Evolutionary conservation across 2,888 invertebrate genomes (phyloP).

Genomic region (Stegophylla sp.): DNA sequence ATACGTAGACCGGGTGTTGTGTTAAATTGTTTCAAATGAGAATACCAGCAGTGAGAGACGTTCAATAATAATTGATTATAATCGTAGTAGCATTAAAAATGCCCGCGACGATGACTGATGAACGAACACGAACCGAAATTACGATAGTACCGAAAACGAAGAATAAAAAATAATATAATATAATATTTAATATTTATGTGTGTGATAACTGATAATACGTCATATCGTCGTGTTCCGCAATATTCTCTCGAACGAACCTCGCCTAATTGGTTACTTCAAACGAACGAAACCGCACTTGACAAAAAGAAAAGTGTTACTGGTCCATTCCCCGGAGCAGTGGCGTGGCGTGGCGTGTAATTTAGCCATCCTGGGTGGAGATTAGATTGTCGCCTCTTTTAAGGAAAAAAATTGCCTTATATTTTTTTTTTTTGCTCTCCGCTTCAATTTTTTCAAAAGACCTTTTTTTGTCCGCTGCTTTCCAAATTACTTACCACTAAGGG

Average conservation of each 20-base stretch:
- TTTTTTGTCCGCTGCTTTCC: too few species aligned
- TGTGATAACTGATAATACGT: too few species aligned
- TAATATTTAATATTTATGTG: neutral
- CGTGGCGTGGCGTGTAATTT: too few species aligned
- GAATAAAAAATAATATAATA: neutral
- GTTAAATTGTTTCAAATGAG: conserved; percentile 46
- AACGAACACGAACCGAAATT: neutral
- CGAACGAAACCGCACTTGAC: too few species aligned
- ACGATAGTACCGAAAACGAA: neutral
- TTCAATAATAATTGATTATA: conserved; percentile 43
- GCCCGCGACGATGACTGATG: neutral
- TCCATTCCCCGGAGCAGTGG: neutral
- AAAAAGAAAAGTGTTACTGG: neutral
- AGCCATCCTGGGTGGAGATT: too few species aligned
- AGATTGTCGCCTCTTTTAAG: too few species aligned
- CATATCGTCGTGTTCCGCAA: neutral
- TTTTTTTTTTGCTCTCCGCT: too few species aligned
- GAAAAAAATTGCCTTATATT: too few species aligned
- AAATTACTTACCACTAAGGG: too few species aligned
- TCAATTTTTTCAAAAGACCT: too few species aligned
- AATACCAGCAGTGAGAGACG: conserved; percentile 3
- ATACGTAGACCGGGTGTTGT: neutral
- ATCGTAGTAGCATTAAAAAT: conserved; percentile 53
- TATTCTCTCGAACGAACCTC: neutral
- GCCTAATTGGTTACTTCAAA: neutral